A percentile compares a stretch with the other conserved stretches of the same genome.
Conservation (phyloP, 2,888 invertebrate species). For the Smittia aterrima region DNA sequence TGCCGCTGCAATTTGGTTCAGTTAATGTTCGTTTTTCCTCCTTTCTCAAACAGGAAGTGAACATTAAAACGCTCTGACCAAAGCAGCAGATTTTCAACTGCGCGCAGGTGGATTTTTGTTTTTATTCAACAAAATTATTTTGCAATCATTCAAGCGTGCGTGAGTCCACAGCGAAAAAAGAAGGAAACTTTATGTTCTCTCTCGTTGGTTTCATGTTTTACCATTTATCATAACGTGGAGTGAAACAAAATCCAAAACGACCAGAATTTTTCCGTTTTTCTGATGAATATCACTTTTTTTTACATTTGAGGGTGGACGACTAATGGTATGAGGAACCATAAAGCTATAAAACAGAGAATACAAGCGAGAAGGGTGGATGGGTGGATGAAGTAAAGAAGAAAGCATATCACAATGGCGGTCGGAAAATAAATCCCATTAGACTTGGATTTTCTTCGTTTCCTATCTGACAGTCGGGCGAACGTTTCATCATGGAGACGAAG, state of each 20-base stretch:
- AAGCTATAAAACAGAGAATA: no score
- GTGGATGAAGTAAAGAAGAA: background rate
- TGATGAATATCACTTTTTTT: constrained; percentile 21
- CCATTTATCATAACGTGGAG: constrained; percentile 29
- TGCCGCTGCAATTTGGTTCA: background rate
- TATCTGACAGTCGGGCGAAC: background rate
- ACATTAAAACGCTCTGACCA: constrained; percentile 12
- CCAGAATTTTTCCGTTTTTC: background rate
- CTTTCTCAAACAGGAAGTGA: constrained; percentile 5
- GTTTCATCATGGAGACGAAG: background rate
- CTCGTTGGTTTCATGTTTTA: constrained; percentile 6
- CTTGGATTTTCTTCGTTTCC: constrained; percentile 18
- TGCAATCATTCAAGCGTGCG: constrained; percentile 39
- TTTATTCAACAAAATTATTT: constrained; percentile 6
- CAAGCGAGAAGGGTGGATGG: background rate
- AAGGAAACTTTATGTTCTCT: constrained; percentile 27
- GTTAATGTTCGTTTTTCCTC: background rate
- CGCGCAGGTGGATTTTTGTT: constrained; percentile 36
- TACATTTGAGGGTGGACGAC: background rate
- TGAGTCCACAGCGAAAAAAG: constrained; percentile 24
- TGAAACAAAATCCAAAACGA: background rate
- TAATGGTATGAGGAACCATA: background rate
- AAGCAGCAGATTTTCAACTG: background rate
- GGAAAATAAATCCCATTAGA: constrained; percentile 30
- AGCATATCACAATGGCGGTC: constrained; percentile 13